Evolutionary conservation across 2,113 vertebrate species (phyloP).

Genomic region (Xenopus tropicalis): UCB_Xtro_10.0 CM004450.2:29388001-29388500

Average conservation of each 20-base stretch:
- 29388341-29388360: slow-evolving; percentile 8
- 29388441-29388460: too few relatives aligned
- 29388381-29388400: too few relatives aligned
- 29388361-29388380: not conserved
- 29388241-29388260: slow-evolving; percentile 70
- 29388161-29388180: slow-evolving; percentile 62
- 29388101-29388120: slow-evolving; percentile 91
- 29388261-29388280: slow-evolving; percentile 58
- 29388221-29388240: slow-evolving; percentile 55
- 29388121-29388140: slow-evolving; percentile 95
- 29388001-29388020: slow-evolving; percentile 84
- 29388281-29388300: slow-evolving; percentile 62
- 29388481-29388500: too few relatives aligned
- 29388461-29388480: too few relatives aligned
- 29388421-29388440: too few relatives aligned
- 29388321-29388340: slow-evolving; percentile 40
- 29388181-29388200: slow-evolving; percentile 61
- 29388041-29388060: slow-evolving; percentile 92
- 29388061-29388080: slow-evolving; percentile 91
- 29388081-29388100: slow-evolving; percentile 78
- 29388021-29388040: slow-evolving; percentile 72
- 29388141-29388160: slow-evolving; percentile 66
- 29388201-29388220: slow-evolving; percentile 60
- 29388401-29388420: too few relatives aligned
- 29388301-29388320: slow-evolving; percentile 51